Evolutionary conservation across 2,797 vertebrate species (phyloP).

Genomic region (Acomys russatus): DNA sequence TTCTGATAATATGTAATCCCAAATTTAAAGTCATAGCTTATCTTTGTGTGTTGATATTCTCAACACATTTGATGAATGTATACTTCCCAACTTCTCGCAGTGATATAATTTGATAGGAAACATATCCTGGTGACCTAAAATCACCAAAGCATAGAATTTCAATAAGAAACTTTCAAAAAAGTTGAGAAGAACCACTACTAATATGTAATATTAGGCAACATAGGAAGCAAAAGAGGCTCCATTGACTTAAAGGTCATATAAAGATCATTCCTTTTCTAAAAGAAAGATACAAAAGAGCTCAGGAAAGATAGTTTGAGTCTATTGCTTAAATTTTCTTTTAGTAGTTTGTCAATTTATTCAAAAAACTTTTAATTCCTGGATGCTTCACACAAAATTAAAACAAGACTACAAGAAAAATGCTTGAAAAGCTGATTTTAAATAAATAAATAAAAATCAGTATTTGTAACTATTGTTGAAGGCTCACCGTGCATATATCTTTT

Average conservation of each 20-base stretch:
- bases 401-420: background rate
- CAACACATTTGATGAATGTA: constrained; percentile 73
- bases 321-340: background rate
- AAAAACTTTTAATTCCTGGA: background rate
- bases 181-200: background rate
- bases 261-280: background rate
- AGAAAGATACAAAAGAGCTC: background rate
- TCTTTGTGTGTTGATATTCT: constrained; percentile 54
- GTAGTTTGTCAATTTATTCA: background rate
- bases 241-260: background rate
- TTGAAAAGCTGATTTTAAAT: background rate
- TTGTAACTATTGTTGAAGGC: background rate
- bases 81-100: constrained; percentile 20
- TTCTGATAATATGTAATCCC: constrained; percentile 60
- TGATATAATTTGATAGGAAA: constrained; percentile 64
- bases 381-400: background rate
- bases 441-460: background rate
- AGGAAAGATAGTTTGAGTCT: background rate
- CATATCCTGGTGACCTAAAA: constrained; percentile 52
- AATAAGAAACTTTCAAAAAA: constrained; percentile 6
- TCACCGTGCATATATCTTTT: background rate
- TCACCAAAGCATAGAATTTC: constrained; percentile 38
- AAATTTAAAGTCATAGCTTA: constrained; percentile 70
- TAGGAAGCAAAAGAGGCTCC: background rate
- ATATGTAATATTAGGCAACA: background rate